These are phyloP conservation scores for Macrosiphum euphorbiae DNA, from an alignment of 2,888 invertebrate genomes.

Conservation along the genomic window DNA sequence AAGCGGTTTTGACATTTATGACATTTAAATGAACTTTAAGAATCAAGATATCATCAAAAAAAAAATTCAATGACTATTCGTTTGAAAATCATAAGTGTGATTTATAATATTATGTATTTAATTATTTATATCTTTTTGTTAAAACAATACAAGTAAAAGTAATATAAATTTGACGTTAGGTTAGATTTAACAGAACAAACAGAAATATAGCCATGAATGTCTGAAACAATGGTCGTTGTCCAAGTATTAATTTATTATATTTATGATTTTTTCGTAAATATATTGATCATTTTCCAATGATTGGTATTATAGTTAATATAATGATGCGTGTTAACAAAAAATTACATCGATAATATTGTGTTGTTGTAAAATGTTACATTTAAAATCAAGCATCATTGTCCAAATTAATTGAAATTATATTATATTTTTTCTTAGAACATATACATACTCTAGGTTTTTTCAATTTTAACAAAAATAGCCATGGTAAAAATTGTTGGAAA, in stretches of 20 bases:
- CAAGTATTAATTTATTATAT: not conserved
- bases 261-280: not conserved
- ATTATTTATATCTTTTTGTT: not conserved
- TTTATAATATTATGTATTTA: not conserved
- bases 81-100: not conserved
- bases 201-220: not conserved
- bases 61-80: not conserved
- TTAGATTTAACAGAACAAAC: not conserved
- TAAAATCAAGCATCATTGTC: not conserved
- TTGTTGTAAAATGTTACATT: not conserved
- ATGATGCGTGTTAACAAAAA: not conserved
- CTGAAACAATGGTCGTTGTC: not conserved
- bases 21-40: conserved; percentile 57
- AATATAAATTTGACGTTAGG: not conserved
- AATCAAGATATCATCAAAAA: not conserved
- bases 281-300: not conserved
- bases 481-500: not conserved
- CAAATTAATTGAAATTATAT: not conserved
- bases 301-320: not conserved
- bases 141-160: no score
- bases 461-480: not conserved
- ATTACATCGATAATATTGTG: not conserved
- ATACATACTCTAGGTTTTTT: not conserved
- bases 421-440: not conserved
- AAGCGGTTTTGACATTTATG: not conserved